phyloP scores from a whole-genome alignment of 2,113 vertebrate species.

The Hippopotamus amphibius region DNA sequence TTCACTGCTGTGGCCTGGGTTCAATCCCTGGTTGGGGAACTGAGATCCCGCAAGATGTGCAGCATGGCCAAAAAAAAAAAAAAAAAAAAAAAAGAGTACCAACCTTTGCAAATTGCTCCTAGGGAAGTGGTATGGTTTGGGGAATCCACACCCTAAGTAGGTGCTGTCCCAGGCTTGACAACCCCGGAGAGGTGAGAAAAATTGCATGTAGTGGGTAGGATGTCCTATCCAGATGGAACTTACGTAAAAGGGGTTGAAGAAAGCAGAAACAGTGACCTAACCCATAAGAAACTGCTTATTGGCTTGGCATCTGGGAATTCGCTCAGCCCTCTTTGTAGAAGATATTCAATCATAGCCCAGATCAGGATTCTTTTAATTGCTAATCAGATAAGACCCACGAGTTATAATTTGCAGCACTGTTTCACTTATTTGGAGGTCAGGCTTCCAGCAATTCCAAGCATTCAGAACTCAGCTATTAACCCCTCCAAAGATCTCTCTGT shows the following conservation, averaged over 20 bases:
- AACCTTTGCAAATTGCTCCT: not conserved
- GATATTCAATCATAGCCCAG: not conserved
- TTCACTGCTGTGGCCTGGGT: not conserved
- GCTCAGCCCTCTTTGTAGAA: not conserved
- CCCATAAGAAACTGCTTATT: not conserved
- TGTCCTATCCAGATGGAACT: not conserved
- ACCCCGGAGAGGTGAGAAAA: not conserved
- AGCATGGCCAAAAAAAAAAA: too few species aligned
- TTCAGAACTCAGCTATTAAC: not conserved
- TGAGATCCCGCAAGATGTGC: not conserved
- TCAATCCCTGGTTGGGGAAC: not conserved
- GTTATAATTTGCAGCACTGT: not conserved
- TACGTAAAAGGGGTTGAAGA: not conserved
- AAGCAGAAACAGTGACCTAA: constrained; percentile 19
- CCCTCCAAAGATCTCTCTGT: not conserved
- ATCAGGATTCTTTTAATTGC: constrained; percentile 16
- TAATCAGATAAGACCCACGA: not conserved
- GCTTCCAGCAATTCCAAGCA: not conserved
- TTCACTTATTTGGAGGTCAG: not conserved
- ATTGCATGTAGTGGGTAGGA: not conserved
- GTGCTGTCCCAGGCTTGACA: not conserved
- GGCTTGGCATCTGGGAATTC: not conserved
- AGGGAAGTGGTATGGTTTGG: constrained; percentile 28
- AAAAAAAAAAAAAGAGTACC: not conserved
- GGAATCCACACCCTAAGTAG: not conserved